Percentiles rank a stretch among this genome's conserved stretches.
Evolutionary conservation across 2,113 vertebrate genomes (phyloP).

Genomic region (Scophthalmus maximus): DNA sequence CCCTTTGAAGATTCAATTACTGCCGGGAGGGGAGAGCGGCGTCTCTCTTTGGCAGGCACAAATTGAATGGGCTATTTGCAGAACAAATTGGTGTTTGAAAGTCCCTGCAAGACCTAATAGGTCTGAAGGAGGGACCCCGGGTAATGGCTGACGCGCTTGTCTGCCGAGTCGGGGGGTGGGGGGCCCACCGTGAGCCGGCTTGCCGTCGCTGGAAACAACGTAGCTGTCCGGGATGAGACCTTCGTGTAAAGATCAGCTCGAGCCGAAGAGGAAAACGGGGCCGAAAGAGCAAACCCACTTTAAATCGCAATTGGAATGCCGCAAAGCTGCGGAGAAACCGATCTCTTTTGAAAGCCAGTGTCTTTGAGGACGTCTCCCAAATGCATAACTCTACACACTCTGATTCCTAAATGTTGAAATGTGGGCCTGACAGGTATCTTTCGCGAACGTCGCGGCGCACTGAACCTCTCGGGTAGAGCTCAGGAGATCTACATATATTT

Average conservation of each 20-base stretch:
- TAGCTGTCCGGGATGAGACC: constrained; percentile 16
- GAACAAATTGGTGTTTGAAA: constrained; percentile 87
- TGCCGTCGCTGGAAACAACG: constrained; percentile 51
- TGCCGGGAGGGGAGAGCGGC: constrained; percentile 75
- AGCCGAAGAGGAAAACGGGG: neutral
- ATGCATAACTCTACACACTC: neutral
- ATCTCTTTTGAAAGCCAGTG: too few species aligned
- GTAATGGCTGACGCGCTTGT: constrained; percentile 76
- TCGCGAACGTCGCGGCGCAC: too few species aligned
- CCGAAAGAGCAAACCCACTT: neutral
- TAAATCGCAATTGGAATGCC: neutral
- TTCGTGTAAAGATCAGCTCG: constrained; percentile 9
- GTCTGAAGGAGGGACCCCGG: constrained; percentile 79
- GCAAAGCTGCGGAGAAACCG: neutral
- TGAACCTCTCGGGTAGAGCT: too few species aligned
- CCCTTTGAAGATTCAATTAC: constrained; percentile 88
- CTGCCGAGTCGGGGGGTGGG: constrained; percentile 55
- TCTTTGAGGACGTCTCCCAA: neutral
- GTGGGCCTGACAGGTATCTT: too few species aligned
- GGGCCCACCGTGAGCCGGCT: constrained; percentile 38
- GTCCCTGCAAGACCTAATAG: constrained; percentile 81
- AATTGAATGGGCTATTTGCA: constrained; percentile 85
- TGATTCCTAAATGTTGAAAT: neutral
- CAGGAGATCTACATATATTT: too few species aligned
- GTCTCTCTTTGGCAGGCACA: constrained; percentile 75